Evolutionary conservation across 2,888 invertebrate genomes (phyloP).

Genomic region (Erebia aethiops): DNA sequence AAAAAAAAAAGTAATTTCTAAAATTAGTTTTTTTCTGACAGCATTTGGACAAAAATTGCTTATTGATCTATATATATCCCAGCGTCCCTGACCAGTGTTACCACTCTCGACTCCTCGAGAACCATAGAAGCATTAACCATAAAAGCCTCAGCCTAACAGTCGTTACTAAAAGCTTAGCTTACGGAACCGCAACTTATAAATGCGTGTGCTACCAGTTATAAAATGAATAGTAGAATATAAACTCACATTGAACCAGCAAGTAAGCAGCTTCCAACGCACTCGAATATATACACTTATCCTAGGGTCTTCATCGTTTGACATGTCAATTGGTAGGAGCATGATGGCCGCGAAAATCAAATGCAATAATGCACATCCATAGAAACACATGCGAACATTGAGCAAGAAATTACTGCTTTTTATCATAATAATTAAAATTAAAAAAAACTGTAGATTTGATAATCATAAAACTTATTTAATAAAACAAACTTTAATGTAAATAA

Average conservation of each 20-base stretch:
- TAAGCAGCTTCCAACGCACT: slow-evolving; percentile 55
- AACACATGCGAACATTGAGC: slow-evolving; percentile 40
- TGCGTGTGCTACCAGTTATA: too few relatives aligned
- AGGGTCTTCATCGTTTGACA: slow-evolving; percentile 53
- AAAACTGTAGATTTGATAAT: neutral
- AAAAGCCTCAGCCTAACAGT: too few relatives aligned
- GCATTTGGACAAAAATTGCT: too few relatives aligned
- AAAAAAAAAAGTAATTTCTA: too few relatives aligned
- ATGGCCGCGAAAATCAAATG: slow-evolving; percentile 50
- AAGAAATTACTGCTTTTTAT: slow-evolving; percentile 32
- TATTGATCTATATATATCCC: too few relatives aligned
- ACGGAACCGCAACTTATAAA: too few relatives aligned
- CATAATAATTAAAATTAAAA: slow-evolving; percentile 4
- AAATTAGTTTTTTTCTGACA: too few relatives aligned
- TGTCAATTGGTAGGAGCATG: slow-evolving; percentile 51
- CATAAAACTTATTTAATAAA: neutral
- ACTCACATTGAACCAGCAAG: slow-evolving; percentile 63
- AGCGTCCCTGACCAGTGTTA: too few relatives aligned
- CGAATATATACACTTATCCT: slow-evolving; percentile 47
- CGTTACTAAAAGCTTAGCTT: too few relatives aligned
- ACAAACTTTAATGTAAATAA: neutral
- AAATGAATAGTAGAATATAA: slow-evolving; percentile 2
- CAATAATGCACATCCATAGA: slow-evolving; percentile 43
- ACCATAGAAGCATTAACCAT: too few relatives aligned
- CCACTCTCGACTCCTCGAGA: too few relatives aligned